Evolutionary conservation across 2,113 vertebrate genomes (phyloP), one percentile per base, ranked within the genome.

Genomic region (Argyrosomus japonicus): DNA sequence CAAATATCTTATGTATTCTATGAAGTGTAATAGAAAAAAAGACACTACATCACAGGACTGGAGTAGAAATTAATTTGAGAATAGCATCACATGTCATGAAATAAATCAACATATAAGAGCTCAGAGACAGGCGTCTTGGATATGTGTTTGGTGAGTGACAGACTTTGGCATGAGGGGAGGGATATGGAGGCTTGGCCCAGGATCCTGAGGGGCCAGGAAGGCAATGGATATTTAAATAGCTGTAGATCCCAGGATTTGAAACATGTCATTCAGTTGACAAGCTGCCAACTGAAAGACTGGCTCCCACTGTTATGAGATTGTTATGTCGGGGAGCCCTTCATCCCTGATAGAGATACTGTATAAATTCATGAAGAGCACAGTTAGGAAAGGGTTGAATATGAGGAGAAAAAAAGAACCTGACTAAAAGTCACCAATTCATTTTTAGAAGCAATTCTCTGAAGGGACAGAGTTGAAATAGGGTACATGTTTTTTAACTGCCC

Each of bases 161-260:
- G 77, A 61, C 64, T 86, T 67, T 67, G 70, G 64, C 68, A 53
- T 45, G 43, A 88, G 71, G 43, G 68, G 23, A 75, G 15, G 76
- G 64, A 73, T 71, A 40, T 71, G 12, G 27, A 68, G 18, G 56
- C 76, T 86, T 77, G 83, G 68, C 54, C 73, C 64, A 12, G 68
- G 67, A 79, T 78, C 85, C 60, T 47, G 23, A 80, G 75, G 75
- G 79, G 63, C 70, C 84, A 77, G 36, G 13, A 71, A 64, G 86
- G 84, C 75, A 78, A 71, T 69, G 75, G 82, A 81, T 88, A 71
- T 88, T 89, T 88, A 86, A 92, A 89, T 81, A 85, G 76, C 75
- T 79, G 75, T 68, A 81, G 58, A 85, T 81, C 78, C 60, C 18
- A 18, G 65, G 62, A 79, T 91, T 85, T 78, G 77, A 90, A 87